These are phyloP conservation scores for Coreoperca whiteheadi DNA, from an alignment of 2,113 vertebrate species.

Conservation along the genomic window DNA sequence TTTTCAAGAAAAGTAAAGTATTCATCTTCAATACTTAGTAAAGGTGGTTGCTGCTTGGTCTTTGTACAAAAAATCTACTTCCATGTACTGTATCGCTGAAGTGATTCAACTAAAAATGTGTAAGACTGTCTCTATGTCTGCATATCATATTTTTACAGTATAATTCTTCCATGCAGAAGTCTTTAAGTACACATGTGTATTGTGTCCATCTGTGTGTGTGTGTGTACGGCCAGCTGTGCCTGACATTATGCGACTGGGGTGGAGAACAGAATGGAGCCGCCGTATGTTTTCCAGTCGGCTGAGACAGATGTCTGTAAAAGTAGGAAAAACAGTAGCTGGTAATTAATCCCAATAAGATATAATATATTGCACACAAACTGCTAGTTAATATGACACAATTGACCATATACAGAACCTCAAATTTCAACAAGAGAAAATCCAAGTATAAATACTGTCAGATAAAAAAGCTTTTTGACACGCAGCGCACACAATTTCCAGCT, in stretches of 20 bases:
- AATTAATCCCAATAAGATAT: not conserved
- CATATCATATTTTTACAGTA: too few relatives aligned
- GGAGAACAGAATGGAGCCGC: not conserved
- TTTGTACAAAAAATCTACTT: not conserved
- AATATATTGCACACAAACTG: not conserved
- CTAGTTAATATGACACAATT: too few relatives aligned
- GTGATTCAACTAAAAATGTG: too few relatives aligned
- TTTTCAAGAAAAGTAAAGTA: not conserved
- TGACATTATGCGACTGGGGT: not conserved
- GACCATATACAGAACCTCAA: too few relatives aligned
- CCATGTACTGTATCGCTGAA: too few relatives aligned
- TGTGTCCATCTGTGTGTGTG: not conserved
- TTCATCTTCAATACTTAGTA: not conserved
- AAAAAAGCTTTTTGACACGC: not conserved
- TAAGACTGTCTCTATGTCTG: too few relatives aligned
- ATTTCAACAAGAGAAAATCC: too few relatives aligned
- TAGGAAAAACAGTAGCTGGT: not conserved
- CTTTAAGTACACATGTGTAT: not conserved
- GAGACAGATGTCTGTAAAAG: constrained; percentile 22
- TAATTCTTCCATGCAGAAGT: not conserved
- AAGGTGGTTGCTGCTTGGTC: not conserved
- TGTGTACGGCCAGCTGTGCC: not conserved
- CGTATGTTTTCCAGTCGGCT: constrained; percentile 35
- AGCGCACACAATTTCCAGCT: not conserved
- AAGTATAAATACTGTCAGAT: too few relatives aligned